phyloP scores from a whole-genome alignment of 2,113 vertebrate species.

The Semicossyphus pulcher region DNA sequence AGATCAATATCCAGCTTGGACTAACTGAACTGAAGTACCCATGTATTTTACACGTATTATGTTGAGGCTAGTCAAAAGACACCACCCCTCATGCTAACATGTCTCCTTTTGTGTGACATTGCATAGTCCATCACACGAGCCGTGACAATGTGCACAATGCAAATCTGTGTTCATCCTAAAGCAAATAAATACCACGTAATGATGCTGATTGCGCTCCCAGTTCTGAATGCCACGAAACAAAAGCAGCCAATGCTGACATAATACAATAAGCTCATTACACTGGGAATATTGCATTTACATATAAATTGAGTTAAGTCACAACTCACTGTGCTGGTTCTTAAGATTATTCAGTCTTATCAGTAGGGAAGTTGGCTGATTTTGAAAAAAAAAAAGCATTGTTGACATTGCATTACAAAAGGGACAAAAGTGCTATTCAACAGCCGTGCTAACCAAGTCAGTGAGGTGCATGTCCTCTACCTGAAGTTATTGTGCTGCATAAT shows the following conservation, averaged over 20 bases:
- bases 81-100: slow-evolving; percentile 5
- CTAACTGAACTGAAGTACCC: no score
- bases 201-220: slow-evolving; percentile 44
- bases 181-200: slow-evolving; percentile 59
- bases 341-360: slow-evolving; percentile 75
- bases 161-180: slow-evolving; percentile 44
- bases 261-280: slow-evolving; percentile 80
- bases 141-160: slow-evolving; percentile 11
- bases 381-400: slow-evolving; percentile 26
- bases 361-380: slow-evolving; percentile 58
- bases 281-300: slow-evolving; percentile 82
- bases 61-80: neutral
- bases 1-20: no score
- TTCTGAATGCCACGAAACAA: slow-evolving; percentile 70
- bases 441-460: slow-evolving; percentile 8
- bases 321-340: slow-evolving; percentile 57
- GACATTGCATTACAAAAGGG: slow-evolving; percentile 61
- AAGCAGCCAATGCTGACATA: slow-evolving; percentile 61
- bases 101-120: slow-evolving; percentile 21
- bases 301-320: slow-evolving; percentile 82
- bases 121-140: slow-evolving; percentile 3
- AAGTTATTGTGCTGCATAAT: slow-evolving; percentile 10
- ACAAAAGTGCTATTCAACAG: slow-evolving; percentile 37
- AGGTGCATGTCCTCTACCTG: slow-evolving; percentile 33
- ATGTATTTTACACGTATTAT: no score